Conservation (phyloP, 2,113 vertebrate genomes). For the Mesoclemmys tuberculata region DNA sequence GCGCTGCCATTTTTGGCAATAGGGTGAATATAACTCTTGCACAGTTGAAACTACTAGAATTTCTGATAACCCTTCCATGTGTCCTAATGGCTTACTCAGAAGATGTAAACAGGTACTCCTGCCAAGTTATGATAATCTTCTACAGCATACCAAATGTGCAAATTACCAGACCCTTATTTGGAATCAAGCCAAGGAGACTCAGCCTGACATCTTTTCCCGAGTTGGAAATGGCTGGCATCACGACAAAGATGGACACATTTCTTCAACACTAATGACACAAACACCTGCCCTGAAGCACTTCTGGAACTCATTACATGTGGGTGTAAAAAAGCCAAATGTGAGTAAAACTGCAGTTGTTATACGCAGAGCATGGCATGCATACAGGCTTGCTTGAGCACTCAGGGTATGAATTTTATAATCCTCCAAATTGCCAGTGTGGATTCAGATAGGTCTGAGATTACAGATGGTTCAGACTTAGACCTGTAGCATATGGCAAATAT, state of each 20-base stretch:
- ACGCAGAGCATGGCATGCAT: not conserved
- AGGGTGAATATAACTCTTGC: not conserved
- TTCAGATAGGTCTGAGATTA: not conserved
- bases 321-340: not conserved
- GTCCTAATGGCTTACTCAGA: not conserved
- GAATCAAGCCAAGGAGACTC: not conserved
- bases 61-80: not conserved
- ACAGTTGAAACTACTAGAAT: not conserved
- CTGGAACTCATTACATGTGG: not conserved
- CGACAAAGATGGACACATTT: not conserved
- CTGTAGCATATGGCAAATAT: not conserved
- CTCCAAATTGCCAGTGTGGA: not conserved
- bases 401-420: not conserved
- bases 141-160: not conserved
- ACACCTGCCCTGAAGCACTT: not conserved
- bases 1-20: not conserved
- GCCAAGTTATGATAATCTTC: not conserved
- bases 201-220: not conserved
- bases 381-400: not conserved
- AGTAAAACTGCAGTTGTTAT: not conserved
- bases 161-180: not conserved
- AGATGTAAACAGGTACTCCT: not conserved
- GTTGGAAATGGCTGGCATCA: not conserved
- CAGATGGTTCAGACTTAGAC: not conserved
- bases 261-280: not conserved